A percentile compares a stretch with the other conserved stretches of the same genome.
Evolutionary conservation across 2,888 invertebrate species (phyloP).

Genomic region (Pollenia griseotomentosa): DNA sequence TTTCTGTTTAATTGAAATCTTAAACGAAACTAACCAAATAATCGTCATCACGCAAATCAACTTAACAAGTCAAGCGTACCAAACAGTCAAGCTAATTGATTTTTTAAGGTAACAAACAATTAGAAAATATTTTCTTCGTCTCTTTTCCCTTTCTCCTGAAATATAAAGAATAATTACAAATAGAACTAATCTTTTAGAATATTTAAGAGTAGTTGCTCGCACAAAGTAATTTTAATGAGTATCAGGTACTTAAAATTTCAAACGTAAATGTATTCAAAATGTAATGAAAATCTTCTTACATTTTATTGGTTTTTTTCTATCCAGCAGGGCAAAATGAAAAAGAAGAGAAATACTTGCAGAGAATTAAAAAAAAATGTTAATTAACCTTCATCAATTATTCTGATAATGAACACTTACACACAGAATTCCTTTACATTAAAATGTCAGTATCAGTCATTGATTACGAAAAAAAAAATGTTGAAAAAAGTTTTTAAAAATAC

Average conservation of each 20-base stretch:
- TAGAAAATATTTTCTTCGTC: slow-evolving; percentile 26
- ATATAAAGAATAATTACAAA: slow-evolving; percentile 19
- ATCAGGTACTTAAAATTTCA: slow-evolving; percentile 11
- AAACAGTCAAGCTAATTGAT: slow-evolving; percentile 58
- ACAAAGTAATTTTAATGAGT: slow-evolving; percentile 41
- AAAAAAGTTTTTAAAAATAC: background rate
- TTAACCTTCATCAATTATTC: slow-evolving; percentile 69
- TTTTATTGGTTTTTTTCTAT: background rate
- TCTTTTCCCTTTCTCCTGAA: background rate
- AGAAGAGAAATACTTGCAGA: slow-evolving; percentile 10
- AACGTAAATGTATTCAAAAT: slow-evolving; percentile 45
- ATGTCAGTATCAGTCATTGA: slow-evolving; percentile 56
- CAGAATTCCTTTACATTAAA: slow-evolving; percentile 41
- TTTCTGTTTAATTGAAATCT: slow-evolving; percentile 51
- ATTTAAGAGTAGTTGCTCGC: slow-evolving; percentile 25
- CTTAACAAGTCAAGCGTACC: slow-evolving; percentile 41
- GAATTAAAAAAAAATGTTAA: slow-evolving; percentile 39
- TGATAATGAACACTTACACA: slow-evolving; percentile 14
- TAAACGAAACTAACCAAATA: slow-evolving; percentile 63
- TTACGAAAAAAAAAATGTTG: slow-evolving; percentile 1
- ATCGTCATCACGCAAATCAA: slow-evolving; percentile 45
- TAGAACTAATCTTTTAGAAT: slow-evolving; percentile 27
- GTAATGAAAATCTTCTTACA: background rate
- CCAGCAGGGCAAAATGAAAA: background rate
- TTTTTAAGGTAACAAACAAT: slow-evolving; percentile 57